These are phyloP conservation scores for Pammene aurita DNA, from an alignment of 2,888 invertebrate species.

Conservation along the genomic window DNA sequence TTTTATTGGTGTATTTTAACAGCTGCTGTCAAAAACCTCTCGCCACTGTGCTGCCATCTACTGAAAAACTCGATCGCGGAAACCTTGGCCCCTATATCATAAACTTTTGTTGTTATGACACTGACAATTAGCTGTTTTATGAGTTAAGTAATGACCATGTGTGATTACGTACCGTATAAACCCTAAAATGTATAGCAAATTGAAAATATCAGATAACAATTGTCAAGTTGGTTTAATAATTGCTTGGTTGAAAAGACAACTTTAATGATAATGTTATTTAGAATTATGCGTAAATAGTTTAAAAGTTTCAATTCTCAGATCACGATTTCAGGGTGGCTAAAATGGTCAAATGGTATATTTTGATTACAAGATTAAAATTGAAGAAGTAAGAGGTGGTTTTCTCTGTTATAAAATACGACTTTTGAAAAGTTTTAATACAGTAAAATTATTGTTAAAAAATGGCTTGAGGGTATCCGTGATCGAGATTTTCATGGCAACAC, in stretches of 20 bases:
- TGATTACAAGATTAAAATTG: neutral
- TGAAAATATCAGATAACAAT: neutral
- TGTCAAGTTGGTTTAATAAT: neutral
- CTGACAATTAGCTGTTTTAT: constrained; percentile 1
- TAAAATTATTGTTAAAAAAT: no score
- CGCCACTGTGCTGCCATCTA: no score
- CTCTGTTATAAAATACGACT: no score
- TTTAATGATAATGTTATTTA: neutral
- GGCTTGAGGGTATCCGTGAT: no score
- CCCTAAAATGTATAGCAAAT: neutral
- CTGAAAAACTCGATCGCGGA: no score
- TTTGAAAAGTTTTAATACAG: no score
- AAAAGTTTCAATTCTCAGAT: constrained; percentile 17
- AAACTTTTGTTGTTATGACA: neutral
- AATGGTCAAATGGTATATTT: constrained; percentile 29
- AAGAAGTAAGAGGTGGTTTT: neutral
- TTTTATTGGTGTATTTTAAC: no score
- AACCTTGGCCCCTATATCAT: neutral
- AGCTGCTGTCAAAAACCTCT: no score
- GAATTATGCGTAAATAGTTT: neutral
- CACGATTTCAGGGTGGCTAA: constrained; percentile 9
- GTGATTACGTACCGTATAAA: neutral
- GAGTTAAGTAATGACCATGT: neutral
- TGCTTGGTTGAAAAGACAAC: no score
- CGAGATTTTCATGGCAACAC: no score